Evolutionary conservation across 2,888 invertebrate genomes (phyloP).

Genomic region (Balanococcus diminutus): DNA sequence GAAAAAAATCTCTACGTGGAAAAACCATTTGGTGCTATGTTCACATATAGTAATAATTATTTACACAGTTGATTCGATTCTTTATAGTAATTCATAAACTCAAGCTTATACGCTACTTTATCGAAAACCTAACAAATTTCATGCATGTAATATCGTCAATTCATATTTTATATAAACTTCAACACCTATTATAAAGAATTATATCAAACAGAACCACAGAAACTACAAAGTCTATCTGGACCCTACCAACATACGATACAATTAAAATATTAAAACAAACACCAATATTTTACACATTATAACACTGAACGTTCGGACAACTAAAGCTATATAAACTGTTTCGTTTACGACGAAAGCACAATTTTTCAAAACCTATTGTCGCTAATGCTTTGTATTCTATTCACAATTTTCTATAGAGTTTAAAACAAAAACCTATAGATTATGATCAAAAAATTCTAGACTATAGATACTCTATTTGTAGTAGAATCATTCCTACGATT

Average conservation of each 20-base stretch:
- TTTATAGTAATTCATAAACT: constrained; percentile 19
- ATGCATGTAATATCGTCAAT: constrained; percentile 24
- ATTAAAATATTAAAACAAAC: not conserved
- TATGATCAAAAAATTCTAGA: not conserved
- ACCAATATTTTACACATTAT: constrained; percentile 34
- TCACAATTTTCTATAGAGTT: constrained; percentile 25
- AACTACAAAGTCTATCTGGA: constrained; percentile 19
- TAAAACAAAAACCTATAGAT: not conserved
- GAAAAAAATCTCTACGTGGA: constrained; percentile 39
- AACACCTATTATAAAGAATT: not conserved
- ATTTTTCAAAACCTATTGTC: constrained; percentile 18
- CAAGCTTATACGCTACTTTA: constrained; percentile 27
- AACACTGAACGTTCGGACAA: constrained; percentile 32
- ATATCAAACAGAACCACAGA: constrained; percentile 33
- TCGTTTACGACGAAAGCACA: constrained; percentile 26
- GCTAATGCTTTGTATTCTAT: constrained; percentile 38
- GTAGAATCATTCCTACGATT: not conserved
- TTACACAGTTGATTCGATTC: not conserved
- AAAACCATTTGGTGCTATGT: constrained; percentile 2
- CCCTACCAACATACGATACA: not conserved
- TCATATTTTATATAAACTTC: constrained; percentile 4
- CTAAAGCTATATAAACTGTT: constrained; percentile 22
- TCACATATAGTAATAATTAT: not conserved
- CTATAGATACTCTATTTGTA: not conserved
- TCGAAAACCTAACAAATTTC: constrained; percentile 38